Percentiles rank a stretch among this genome's conserved stretches.
Evolutionary conservation across 1,140 invertebrate genomes (phyloP).

Genomic region (Piezodorus guildinii): DNA sequence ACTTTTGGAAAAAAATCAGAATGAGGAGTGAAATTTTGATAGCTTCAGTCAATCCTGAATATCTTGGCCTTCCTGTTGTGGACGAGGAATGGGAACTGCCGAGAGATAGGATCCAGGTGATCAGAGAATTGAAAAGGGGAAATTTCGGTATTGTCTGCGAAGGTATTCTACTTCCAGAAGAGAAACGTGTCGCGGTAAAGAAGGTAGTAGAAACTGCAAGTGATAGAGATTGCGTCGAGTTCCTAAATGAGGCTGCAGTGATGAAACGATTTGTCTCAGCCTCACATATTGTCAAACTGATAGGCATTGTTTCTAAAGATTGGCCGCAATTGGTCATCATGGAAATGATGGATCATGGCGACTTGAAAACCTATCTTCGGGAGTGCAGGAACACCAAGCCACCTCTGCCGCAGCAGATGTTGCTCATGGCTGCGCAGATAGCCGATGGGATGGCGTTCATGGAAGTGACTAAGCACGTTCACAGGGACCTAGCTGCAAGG

Average conservation of each 20-base stretch:
- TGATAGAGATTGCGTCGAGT: constrained; percentile 66
- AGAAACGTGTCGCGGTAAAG: constrained; percentile 72
- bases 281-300: constrained; percentile 80
- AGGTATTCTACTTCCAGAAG: constrained; percentile 46
- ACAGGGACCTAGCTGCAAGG: constrained; percentile 93
- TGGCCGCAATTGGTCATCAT: constrained; percentile 89
- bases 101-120: constrained; percentile 64
- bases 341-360: constrained; percentile 93
- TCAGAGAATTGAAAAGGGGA: constrained; percentile 79
- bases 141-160: constrained; percentile 92
- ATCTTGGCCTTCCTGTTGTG: constrained; percentile 33
- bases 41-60: constrained; percentile 29
- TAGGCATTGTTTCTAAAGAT: constrained; percentile 87
- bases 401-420: constrained; percentile 31
- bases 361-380: constrained; percentile 84
- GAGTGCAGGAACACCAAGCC: constrained; percentile 43
- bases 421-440: constrained; percentile 89
- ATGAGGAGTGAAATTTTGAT: constrained; percentile 20
- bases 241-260: constrained; percentile 86
- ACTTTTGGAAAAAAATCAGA: constrained; percentile 22
- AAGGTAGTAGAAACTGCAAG: constrained; percentile 83
- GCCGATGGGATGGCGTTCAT: constrained; percentile 98
- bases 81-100: constrained; percentile 93
- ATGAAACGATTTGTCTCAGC: constrained; percentile 77
- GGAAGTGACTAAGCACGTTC: constrained; percentile 86